Evolutionary conservation across 2,113 vertebrate species (phyloP), one percentile per base, ranked within the genome.

Genomic region (Thalassoma bifasciatum): DNA sequence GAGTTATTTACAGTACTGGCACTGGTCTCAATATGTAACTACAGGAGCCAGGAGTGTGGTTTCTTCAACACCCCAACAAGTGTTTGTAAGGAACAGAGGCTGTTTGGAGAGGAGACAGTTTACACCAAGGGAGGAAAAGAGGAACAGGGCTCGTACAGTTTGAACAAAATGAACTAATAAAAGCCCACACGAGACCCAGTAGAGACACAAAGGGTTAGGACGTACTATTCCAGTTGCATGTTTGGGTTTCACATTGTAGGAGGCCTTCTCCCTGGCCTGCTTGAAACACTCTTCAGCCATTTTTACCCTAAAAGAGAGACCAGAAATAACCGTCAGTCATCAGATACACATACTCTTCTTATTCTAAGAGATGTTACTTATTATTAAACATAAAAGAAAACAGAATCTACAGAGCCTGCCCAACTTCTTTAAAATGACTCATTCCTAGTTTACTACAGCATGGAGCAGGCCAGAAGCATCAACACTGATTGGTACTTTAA

Each of bases 201-300:
- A 40, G 40, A 37, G 47, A 46, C 3, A 67, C 21, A n/a, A 47
- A 66, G 12, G 22, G 19, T 12, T 14, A 34, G 57, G 26, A 95
- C 97, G 86, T 93, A 97, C 96, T 72, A 98, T 98, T 92, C 96
- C 97, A 34, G 96, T 96, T 59, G 97, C 94, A 17, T 97, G 95
- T 93, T 96, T 96, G 71, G 95, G 95, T 92, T 95, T 97, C 90
- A 98, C 94, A 79, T 93, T 97, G 90, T 98, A 97, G 13, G 94
- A 85, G 0, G 95, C 92, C 88, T 97, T 98, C 76, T 96, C 96
- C 70, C 93, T 95, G 79, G 97, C 96, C 88, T 97, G 96, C 60
- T 92, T 95, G 87, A 96, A 96, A 58, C 94, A 89, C 78, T 97
- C 96, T 84, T 99, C 96, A 2, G 96, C 96, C 91, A 94, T 95